phyloP scores from a whole-genome alignment of 2,888 invertebrate species.

The Caenorhabditis plicata region DNA sequence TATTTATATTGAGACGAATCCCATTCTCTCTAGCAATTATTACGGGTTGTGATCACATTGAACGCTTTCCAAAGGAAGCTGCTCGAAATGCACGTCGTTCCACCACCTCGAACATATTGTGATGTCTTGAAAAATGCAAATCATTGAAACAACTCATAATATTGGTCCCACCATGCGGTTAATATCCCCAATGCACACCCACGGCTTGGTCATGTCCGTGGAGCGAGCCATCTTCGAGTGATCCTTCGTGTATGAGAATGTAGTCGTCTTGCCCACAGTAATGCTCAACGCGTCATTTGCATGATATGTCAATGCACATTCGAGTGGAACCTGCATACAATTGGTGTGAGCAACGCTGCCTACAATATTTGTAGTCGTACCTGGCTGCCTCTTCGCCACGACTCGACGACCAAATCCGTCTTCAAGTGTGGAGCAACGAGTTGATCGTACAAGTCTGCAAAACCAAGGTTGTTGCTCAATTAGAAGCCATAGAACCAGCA shows the following conservation, averaged over 20 bases:
- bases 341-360: too few relatives aligned
- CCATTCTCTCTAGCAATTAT: conserved; percentile 37
- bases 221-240: conserved; percentile 86
- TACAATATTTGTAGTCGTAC: too few relatives aligned
- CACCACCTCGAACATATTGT: conserved; percentile 81
- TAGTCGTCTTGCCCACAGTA: conserved; percentile 27
- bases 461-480: neutral
- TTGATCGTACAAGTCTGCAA: conserved; percentile 77
- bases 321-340: conserved; percentile 68
- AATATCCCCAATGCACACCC: conserved; percentile 90
- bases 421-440: conserved; percentile 77
- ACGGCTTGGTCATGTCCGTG: conserved; percentile 67
- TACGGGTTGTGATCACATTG: conserved; percentile 64
- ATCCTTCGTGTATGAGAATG: conserved; percentile 71
- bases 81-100: conserved; percentile 79
- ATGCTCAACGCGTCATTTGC: conserved; percentile 46
- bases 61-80: conserved; percentile 75
- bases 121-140: conserved; percentile 71
- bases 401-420: conserved; percentile 78
- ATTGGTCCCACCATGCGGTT: conserved; percentile 76
- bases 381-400: conserved; percentile 82
- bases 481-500: conserved; percentile 38
- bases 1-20: too few relatives aligned
- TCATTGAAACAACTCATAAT: neutral
- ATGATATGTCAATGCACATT: conserved; percentile 41